A percentile compares a stretch with the other conserved stretches of the same genome.
Evolutionary conservation across 2,888 invertebrate species (phyloP).

Genomic region (Amiota mariae): DNA sequence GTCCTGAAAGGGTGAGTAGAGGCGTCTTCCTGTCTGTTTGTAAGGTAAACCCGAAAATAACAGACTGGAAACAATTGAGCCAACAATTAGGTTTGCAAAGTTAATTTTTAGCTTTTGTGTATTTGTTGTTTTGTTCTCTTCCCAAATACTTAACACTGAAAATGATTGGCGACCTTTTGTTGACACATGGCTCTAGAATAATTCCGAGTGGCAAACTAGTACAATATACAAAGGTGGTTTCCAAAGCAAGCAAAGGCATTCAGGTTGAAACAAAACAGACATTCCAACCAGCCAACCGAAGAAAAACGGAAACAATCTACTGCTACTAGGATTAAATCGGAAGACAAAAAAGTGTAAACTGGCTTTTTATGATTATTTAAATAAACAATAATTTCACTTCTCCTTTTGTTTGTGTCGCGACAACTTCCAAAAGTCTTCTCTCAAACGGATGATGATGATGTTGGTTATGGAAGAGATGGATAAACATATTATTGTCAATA

Average conservation of each 20-base stretch:
- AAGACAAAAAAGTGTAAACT: conserved; percentile 57
- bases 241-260: neutral
- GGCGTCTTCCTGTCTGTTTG: no score
- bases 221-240: no score
- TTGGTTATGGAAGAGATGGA: neutral
- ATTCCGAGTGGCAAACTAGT: no score
- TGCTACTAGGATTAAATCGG: no score
- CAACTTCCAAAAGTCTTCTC: conserved; percentile 3
- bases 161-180: neutral
- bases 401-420: neutral
- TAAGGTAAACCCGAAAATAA: no score
- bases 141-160: neutral
- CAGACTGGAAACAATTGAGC: conserved; percentile 17
- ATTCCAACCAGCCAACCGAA: no score
- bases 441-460: neutral
- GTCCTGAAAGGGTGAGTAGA: no score
- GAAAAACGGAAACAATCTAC: no score
- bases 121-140: neutral
- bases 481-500: neutral
- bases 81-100: conserved; percentile 64
- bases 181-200: no score
- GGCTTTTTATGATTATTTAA: conserved; percentile 62
- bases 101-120: conserved; percentile 54
- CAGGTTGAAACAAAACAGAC: conserved; percentile 7
- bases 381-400: conserved; percentile 59